These are phyloP conservation scores for Pelodiscus sinensis DNA, from an alignment of 2,113 vertebrate genomes.

Conservation along the genomic window DNA sequence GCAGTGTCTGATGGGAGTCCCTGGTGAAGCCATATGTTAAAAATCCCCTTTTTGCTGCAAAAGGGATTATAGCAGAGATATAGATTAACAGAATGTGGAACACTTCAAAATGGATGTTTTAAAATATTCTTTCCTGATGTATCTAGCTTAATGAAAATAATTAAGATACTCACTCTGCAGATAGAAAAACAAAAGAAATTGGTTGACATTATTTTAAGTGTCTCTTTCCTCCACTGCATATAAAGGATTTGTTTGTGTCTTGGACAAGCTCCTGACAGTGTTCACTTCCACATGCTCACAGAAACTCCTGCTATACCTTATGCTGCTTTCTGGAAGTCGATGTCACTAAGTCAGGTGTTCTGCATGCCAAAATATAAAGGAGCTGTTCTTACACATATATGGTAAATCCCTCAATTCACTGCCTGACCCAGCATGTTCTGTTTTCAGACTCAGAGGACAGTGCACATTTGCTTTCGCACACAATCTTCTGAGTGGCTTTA, in stretches of 20 bases:
- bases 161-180: background rate
- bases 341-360: background rate
- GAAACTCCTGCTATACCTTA: background rate
- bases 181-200: background rate
- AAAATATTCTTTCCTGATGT: constrained; percentile 12
- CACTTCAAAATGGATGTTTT: background rate
- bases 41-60: constrained; percentile 19
- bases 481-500: constrained; percentile 11
- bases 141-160: background rate
- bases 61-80: constrained; percentile 44
- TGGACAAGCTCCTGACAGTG: background rate
- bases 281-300: background rate
- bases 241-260: background rate
- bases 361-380: constrained; percentile 6
- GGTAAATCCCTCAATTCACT: background rate
- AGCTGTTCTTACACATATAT: background rate
- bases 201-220: background rate
- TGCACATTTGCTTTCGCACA: background rate
- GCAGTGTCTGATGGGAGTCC: constrained; percentile 18
- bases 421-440: constrained; percentile 27
- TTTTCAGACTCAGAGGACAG: background rate
- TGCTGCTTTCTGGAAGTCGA: background rate
- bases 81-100: constrained; percentile 32
- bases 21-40: constrained; percentile 3
- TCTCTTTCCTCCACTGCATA: background rate